Conservation (phyloP, 2,797 vertebrate genomes). For the Falco naumanni region DNA sequence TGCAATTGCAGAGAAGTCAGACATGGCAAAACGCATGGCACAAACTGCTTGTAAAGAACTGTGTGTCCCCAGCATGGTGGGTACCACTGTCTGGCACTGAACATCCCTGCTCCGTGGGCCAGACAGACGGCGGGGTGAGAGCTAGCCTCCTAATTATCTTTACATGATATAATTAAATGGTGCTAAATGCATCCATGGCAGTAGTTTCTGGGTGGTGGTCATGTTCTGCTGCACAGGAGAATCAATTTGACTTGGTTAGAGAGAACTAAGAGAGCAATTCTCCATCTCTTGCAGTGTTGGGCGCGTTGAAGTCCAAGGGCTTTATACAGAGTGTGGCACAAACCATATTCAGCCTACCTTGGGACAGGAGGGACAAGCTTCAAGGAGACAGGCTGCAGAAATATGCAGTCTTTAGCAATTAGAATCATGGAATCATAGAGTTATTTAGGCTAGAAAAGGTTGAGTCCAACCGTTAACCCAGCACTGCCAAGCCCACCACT, state of each 20-base stretch:
- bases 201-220: background rate
- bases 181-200: background rate
- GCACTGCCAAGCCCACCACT: too few species aligned
- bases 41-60: background rate
- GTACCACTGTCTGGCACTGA: fast-evolving
- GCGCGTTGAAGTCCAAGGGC: background rate
- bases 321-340: fast-evolving
- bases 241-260: background rate
- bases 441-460: too few species aligned
- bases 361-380: background rate
- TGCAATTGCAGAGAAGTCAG: background rate
- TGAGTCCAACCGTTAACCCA: too few species aligned
- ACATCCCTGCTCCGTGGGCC: background rate
- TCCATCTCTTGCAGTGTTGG: background rate
- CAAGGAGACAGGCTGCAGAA: background rate
- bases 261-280: background rate
- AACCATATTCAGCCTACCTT: background rate
- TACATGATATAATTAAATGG: background rate
- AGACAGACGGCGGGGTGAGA: background rate
- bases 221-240: background rate
- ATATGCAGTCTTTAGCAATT: background rate
- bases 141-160: background rate
- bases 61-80: too few species aligned
- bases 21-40: background rate
- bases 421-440: too few species aligned